Conservation (phyloP, 2,113 vertebrate species). For the Speoplatyrhinus poulsoni region DNA sequence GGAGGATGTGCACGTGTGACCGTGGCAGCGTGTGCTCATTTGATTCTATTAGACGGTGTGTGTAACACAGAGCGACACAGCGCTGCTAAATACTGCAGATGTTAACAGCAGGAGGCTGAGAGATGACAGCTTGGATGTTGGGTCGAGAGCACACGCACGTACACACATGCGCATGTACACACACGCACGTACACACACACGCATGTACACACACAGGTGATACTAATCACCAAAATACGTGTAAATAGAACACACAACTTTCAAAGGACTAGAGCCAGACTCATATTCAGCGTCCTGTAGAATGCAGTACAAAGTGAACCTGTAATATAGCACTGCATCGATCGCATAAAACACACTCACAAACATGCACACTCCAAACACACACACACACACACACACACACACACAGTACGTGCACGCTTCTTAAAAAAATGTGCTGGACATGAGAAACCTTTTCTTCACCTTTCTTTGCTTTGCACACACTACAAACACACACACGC, state of each 20-base stretch:
- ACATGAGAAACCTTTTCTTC: no score
- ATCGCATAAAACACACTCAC: not conserved
- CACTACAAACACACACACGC: constrained; percentile 41
- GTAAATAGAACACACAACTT: constrained; percentile 21
- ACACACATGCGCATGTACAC: constrained; percentile 23
- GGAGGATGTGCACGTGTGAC: constrained; percentile 18
- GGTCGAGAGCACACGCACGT: constrained; percentile 65
- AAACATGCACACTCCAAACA: not conserved
- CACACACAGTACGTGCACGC: not conserved
- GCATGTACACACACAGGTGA: constrained; percentile 1
- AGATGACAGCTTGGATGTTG: constrained; percentile 87
- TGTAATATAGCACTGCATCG: not conserved
- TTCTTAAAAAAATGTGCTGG: no score
- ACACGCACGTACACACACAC: constrained; percentile 14
- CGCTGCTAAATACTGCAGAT: constrained; percentile 80
- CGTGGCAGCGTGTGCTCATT: constrained; percentile 49
- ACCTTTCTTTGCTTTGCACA: no score
- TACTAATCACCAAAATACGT: constrained; percentile 3
- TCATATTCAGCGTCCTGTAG: no score
- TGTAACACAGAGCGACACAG: constrained; percentile 48
- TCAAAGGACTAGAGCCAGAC: no score
- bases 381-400: not conserved
- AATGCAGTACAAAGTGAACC: not conserved
- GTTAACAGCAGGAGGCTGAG: constrained; percentile 88
- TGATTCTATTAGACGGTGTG: constrained; percentile 59